Percentiles rank a stretch among this genome's conserved stretches.
Evolutionary conservation across 2,888 invertebrate genomes (phyloP).

Genomic region (Epsilonema sp.): DNA sequence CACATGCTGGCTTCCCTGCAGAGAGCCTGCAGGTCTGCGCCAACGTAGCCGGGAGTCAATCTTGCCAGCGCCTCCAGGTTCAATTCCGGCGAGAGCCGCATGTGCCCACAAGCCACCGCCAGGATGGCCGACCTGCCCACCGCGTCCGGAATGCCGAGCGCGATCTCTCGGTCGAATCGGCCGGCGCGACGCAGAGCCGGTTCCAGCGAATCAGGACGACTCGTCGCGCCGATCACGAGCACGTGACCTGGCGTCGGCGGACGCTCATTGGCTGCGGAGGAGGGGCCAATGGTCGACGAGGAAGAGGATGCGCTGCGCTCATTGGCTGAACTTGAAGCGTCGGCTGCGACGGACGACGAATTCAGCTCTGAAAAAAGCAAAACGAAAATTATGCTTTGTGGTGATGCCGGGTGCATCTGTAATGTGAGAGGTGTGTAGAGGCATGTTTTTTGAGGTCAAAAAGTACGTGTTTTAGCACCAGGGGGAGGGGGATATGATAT

Average conservation of each 20-base stretch:
- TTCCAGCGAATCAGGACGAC: slow-evolving; percentile 72
- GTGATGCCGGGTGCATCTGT: too few relatives aligned
- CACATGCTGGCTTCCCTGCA: slow-evolving; percentile 67
- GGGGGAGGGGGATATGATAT: too few relatives aligned
- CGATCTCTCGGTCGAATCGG: slow-evolving; percentile 78
- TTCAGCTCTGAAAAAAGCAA: neutral
- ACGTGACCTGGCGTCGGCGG: too few relatives aligned
- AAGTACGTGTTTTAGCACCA: too few relatives aligned
- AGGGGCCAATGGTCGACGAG: too few relatives aligned
- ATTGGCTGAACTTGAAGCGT: too few relatives aligned
- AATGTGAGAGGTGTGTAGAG: too few relatives aligned
- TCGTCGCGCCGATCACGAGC: slow-evolving; percentile 72
- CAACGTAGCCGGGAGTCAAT: slow-evolving; percentile 82
- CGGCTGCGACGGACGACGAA: too few relatives aligned
- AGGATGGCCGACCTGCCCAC: slow-evolving; percentile 41
- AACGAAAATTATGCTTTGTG: too few relatives aligned
- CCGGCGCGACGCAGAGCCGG: slow-evolving; percentile 74
- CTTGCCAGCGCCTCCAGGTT: slow-evolving; percentile 53
- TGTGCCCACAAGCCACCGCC: slow-evolving; percentile 14
- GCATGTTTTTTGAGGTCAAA: too few relatives aligned
- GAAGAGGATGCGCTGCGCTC: too few relatives aligned
- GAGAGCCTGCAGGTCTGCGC: slow-evolving; percentile 69
- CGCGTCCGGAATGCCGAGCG: slow-evolving; percentile 74
- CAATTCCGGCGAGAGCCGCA: slow-evolving; percentile 32
- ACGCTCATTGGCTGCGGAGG: too few relatives aligned